Conservation (phyloP, 2,888 invertebrate species). For the Dinocampus coccinellae region DNA sequence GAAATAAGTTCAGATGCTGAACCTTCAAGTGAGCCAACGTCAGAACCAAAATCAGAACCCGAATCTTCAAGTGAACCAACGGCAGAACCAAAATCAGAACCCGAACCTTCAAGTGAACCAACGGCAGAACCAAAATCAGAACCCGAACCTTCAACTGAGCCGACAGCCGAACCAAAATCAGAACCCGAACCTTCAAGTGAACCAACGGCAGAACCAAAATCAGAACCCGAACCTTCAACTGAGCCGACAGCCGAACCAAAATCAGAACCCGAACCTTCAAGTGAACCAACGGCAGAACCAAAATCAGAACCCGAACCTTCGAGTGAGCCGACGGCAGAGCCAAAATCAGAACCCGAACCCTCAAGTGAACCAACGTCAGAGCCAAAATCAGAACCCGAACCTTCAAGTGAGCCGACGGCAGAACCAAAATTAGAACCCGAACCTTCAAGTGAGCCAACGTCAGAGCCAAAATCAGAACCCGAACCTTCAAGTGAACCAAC, state of each 20-base stretch:
- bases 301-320: constrained; percentile 51
- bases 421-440: constrained; percentile 52
- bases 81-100: constrained; percentile 53
- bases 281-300: constrained; percentile 38
- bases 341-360: constrained; percentile 55
- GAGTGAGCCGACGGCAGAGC: constrained; percentile 53
- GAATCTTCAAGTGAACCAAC: constrained; percentile 41
- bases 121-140: constrained; percentile 57
- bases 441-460: constrained; percentile 52
- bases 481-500: constrained; percentile 51
- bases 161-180: constrained; percentile 49
- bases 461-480: constrained; percentile 50
- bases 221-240: constrained; percentile 50
- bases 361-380: constrained; percentile 57
- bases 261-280: constrained; percentile 43
- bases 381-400: constrained; percentile 56
- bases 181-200: constrained; percentile 60
- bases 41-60: constrained; percentile 48
- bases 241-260: constrained; percentile 42
- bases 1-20: constrained; percentile 55
- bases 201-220: constrained; percentile 53
- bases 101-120: constrained; percentile 55
- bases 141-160: constrained; percentile 56
- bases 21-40: constrained; percentile 59
- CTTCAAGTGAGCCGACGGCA: constrained; percentile 55